A percentile compares a stretch with the other conserved stretches of the same genome.
Evolutionary conservation across 2,888 invertebrate species (phyloP).

Genomic region (Orthosia gothica): DNA sequence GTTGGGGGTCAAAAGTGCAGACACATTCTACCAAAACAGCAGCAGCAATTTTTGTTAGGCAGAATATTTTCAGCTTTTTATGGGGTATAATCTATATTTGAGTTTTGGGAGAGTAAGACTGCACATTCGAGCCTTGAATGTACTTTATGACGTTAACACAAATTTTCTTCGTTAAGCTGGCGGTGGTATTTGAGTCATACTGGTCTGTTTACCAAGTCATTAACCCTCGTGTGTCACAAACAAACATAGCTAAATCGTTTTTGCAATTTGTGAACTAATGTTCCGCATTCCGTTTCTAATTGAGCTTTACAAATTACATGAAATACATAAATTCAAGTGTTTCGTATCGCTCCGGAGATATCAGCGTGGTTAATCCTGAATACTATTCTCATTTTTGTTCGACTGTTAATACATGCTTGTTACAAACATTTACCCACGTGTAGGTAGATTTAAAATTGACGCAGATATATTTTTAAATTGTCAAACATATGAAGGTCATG

Average conservation of each 20-base stretch:
- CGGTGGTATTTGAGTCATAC: not conserved
- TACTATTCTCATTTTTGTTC: conserved; percentile 25
- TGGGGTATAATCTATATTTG: no score
- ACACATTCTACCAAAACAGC: no score
- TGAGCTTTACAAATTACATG: conserved; percentile 32
- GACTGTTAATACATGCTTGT: not conserved
- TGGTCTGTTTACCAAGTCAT: conserved; percentile 11
- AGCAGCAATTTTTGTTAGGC: no score
- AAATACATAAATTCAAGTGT: conserved; percentile 1
- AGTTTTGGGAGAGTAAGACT: no score
- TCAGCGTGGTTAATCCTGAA: conserved; percentile 51
- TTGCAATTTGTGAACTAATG: conserved; percentile 5
- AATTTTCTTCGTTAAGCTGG: not conserved
- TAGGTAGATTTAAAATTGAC: conserved; percentile 2
- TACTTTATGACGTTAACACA: no score
- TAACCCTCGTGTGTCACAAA: conserved; percentile 12
- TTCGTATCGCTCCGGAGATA: conserved; percentile 49
- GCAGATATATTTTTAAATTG: conserved; percentile 8
- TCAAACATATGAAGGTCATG: conserved; percentile 26
- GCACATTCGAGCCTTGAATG: no score
- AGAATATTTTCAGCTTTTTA: no score
- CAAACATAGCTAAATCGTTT: not conserved
- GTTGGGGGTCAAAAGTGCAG: no score
- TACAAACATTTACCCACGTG: not conserved
- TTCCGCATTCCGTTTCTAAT: conserved; percentile 11